Evolutionary conservation across 2,888 invertebrate species (phyloP).

Genomic region (Brachyopa scutellaris): DNA sequence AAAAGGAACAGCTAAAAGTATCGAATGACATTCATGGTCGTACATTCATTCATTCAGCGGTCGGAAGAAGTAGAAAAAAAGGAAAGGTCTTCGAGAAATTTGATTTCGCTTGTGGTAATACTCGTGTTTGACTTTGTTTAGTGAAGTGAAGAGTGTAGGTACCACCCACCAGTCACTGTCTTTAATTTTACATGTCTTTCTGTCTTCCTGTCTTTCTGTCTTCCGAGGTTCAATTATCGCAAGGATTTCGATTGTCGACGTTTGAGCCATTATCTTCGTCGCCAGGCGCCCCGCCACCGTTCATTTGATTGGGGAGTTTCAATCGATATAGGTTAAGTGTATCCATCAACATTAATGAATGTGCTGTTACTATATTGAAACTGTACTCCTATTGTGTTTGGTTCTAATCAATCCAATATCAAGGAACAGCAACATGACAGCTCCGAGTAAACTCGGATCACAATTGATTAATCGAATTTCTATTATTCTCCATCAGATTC

Average conservation of each 20-base stretch:
- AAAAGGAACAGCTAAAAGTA: conserved; percentile 43
- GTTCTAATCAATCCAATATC: conserved; percentile 69
- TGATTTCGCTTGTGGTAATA: conserved; percentile 47
- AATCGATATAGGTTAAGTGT: conserved; percentile 69
- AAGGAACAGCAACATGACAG: conserved; percentile 63
- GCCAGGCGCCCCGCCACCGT: conserved; percentile 3
- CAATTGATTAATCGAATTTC: conserved; percentile 71
- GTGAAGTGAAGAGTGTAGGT: conserved; percentile 34
- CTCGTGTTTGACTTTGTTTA: conserved; percentile 38
- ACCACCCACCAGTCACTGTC: conserved; percentile 22
- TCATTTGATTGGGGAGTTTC: conserved; percentile 38
- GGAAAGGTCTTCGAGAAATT: conserved; percentile 41
- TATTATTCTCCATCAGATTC: conserved; percentile 58
- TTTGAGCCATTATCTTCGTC: conserved; percentile 5
- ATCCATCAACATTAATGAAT: conserved; percentile 67
- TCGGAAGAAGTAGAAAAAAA: too few species aligned
- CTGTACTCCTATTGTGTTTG: conserved; percentile 50
- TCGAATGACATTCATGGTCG: conserved; percentile 54
- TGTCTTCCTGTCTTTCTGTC: conserved; percentile 29
- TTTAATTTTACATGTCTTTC: conserved; percentile 64
- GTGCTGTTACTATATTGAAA: conserved; percentile 60
- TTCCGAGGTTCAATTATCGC: conserved; percentile 61
- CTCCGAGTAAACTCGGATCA: conserved; percentile 60
- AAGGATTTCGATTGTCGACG: conserved; percentile 35
- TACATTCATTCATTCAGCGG: conserved; percentile 7